Evolutionary conservation across 2,888 invertebrate species (phyloP).

Genomic region (Nomada fucata): DNA sequence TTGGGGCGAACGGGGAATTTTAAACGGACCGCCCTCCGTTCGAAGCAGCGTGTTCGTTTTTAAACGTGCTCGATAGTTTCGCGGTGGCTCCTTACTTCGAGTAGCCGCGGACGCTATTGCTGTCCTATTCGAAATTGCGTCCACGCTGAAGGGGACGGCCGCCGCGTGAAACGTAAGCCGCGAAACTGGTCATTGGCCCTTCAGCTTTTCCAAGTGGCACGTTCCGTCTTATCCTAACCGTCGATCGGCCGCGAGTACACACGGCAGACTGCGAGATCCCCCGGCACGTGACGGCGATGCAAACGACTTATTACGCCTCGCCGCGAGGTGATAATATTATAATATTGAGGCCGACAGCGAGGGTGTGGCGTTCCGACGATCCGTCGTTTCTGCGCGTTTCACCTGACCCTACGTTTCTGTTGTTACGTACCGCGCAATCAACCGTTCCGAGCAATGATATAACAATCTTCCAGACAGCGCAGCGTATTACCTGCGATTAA

Average conservation of each 20-base stretch:
- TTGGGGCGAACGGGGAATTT: background rate
- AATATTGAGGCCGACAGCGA: constrained; percentile 72
- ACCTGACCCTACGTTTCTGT: background rate
- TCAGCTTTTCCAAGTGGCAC: constrained; percentile 64
- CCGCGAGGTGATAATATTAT: constrained; percentile 73
- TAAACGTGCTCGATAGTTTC: too few relatives aligned
- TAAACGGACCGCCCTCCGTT: background rate
- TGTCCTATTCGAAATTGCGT: background rate
- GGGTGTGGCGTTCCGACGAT: constrained; percentile 66
- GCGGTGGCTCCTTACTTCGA: too few relatives aligned
- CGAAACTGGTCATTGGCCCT: constrained; percentile 67
- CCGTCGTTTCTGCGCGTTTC: constrained; percentile 11
- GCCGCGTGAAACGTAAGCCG: constrained; percentile 15
- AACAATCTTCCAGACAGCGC: constrained; percentile 52
- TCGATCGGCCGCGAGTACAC: constrained; percentile 57
- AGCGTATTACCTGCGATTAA: constrained; percentile 66
- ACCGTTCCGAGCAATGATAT: background rate
- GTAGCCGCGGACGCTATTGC: too few relatives aligned
- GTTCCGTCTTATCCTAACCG: constrained; percentile 64
- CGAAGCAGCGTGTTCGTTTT: too few relatives aligned
- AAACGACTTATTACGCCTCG: constrained; percentile 67
- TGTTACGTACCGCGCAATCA: background rate
- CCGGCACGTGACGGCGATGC: constrained; percentile 69
- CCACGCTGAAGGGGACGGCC: background rate
- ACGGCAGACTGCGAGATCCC: constrained; percentile 55